phyloP scores from a whole-genome alignment of 2,797 vertebrate species.

The Coregonus sp. region DNA sequence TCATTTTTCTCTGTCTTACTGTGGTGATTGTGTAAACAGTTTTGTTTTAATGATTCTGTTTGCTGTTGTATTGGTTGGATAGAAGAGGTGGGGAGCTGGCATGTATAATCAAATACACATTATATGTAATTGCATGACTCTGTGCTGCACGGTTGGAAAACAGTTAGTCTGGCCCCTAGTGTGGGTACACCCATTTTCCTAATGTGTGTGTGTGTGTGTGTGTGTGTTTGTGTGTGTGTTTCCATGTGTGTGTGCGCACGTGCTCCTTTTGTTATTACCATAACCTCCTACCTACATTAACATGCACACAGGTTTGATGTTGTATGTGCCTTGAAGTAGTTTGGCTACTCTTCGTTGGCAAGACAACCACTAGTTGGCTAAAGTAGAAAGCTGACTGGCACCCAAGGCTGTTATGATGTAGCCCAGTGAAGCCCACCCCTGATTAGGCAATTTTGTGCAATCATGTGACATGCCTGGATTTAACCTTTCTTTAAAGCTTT shows the following conservation, averaged over 20 bases:
- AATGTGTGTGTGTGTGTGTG: too few species aligned
- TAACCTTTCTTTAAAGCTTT: too few species aligned
- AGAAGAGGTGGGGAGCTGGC: slow-evolving; percentile 18
- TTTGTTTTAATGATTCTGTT: slow-evolving; percentile 54
- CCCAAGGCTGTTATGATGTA: not conserved
- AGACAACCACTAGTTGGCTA: not conserved
- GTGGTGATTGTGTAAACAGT: slow-evolving; percentile 61
- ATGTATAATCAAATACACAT: slow-evolving; percentile 35
- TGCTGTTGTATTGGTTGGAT: slow-evolving; percentile 47
- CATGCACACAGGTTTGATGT: not conserved
- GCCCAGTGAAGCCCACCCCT: not conserved
- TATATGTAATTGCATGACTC: not conserved
- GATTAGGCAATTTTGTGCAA: not conserved
- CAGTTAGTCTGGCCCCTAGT: too few species aligned
- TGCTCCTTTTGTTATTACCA: not conserved
- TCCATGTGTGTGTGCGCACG: not conserved
- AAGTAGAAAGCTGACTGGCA: not conserved
- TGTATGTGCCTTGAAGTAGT: not conserved
- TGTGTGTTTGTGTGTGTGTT: too few species aligned
- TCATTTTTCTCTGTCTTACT: slow-evolving; percentile 47
- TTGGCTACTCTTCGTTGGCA: not conserved
- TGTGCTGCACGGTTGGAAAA: too few species aligned
- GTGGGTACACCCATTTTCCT: too few species aligned
- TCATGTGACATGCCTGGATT: too few species aligned
- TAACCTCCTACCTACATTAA: not conserved